Evolutionary conservation across 2,888 invertebrate species (phyloP), one percentile per base, ranked within the genome.

Genomic region (Teleogryllus oceanicus): DNA sequence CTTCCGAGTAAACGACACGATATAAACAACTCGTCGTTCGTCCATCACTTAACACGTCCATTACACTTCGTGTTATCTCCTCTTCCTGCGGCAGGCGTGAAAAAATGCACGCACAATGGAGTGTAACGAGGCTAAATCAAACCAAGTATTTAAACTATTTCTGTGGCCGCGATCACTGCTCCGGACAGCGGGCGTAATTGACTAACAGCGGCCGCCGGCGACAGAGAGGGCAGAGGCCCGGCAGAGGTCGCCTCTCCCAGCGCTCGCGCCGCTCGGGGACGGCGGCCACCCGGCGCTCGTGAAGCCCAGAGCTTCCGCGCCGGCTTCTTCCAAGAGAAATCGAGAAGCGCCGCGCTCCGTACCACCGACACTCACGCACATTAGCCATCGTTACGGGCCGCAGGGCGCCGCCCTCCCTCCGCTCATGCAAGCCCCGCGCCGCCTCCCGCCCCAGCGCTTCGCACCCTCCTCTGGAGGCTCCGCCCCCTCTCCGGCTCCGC

Each of bases 141-240:
- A 62, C 62, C 62, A 62, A 62, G 62, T n/a, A 62, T 62, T 62
- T 62, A 62, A 62, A 62, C 16, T 62, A 62, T 62, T 62, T n/a
- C 62, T 62, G n/a, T n/a, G n/a, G 62, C 62, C 62, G 62, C 62
- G 62, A 62, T 62, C 62, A 18, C 11, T 62, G 62, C 62, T 62
- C n/a, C 1, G 8, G n/a, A 62, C 62, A 62, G 62, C 16, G 16
- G 16, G n/a, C 62, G 62, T n/a, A 62, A n/a, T n/a, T 62, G 62
- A 18, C 62, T 13, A n/a, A 62, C 62, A 62, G 62, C 62, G 62
- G n/a, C 16, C 16, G 13, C 16, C 16, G 62, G 62, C n/a, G 62
- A 62, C n/a, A 62, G 62, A 62, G 62, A 62, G 62, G n/a, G n/a
- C 13, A 62, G 62, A 62, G n/a, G n/a, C 62, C n/a, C n/a, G 62